Evolutionary conservation across 1,140 invertebrate genomes (phyloP).

Genomic region (Pomacea maculata): DNA sequence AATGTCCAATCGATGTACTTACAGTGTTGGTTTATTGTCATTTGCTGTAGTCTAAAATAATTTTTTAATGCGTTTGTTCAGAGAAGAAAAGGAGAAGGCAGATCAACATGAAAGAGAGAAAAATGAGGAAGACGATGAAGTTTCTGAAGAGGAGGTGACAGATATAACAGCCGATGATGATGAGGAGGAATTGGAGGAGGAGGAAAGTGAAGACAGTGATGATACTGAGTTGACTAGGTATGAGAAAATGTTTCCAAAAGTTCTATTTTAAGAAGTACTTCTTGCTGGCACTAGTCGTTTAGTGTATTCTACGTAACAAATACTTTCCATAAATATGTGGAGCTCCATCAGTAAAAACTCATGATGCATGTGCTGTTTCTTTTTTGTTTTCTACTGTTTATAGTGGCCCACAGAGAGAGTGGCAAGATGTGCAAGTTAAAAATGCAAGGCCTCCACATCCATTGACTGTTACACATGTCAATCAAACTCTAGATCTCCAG

Average conservation of each 20-base stretch:
- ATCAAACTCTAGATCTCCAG: conserved; percentile 59
- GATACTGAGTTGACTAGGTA: conserved; percentile 20
- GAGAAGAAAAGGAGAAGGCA: conserved; percentile 30
- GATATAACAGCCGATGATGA: conserved; percentile 20
- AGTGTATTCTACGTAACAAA: background rate
- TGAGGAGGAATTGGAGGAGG: conserved; percentile 18
- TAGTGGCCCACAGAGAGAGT: conserved; percentile 30
- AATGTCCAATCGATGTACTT: background rate
- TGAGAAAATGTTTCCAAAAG: background rate
- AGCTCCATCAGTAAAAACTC: background rate
- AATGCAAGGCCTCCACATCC: conserved; percentile 58
- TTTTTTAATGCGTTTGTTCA: background rate
- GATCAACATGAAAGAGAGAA: conserved; percentile 24
- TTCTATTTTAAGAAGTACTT: background rate
- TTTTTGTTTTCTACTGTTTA: conserved; percentile 6
- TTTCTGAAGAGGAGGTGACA: background rate
- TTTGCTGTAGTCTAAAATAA: no score
- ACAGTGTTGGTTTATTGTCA: background rate
- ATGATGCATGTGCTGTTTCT: background rate
- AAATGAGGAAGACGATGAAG: conserved; percentile 7
- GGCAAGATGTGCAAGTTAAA: conserved; percentile 48
- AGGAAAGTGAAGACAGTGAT: conserved; percentile 19
- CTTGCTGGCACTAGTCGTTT: background rate
- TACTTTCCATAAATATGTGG: background rate
- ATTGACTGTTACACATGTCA: conserved; percentile 62